These are phyloP conservation scores for Microtus montanus DNA, from an alignment of 2,113 vertebrate species.

Conservation along the genomic window DNA sequence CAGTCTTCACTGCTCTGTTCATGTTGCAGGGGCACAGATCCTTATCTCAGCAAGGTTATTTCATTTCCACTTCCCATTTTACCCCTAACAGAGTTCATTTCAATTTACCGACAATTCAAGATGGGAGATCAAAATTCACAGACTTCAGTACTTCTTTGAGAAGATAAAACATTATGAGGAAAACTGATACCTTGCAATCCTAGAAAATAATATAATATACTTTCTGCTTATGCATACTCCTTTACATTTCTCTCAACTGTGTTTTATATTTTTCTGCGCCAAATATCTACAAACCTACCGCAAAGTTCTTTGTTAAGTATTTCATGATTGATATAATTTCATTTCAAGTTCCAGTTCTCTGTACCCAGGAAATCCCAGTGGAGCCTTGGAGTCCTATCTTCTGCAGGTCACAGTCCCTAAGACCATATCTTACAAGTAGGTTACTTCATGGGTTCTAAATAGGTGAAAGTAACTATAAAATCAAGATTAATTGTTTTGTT, in stretches of 20 bases:
- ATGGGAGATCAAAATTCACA: not conserved
- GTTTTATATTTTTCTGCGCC: not conserved
- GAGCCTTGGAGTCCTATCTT: not conserved
- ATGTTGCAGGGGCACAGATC: constrained; percentile 23
- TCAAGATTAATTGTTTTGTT: not conserved
- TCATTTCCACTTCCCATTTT: constrained; percentile 13
- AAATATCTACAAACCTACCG: not conserved
- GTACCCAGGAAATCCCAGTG: not conserved
- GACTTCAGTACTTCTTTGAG: not conserved
- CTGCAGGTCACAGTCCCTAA: not conserved
- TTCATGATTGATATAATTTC: not conserved
- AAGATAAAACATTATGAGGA: not conserved
- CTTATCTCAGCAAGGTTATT: not conserved
- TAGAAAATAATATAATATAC: not conserved
- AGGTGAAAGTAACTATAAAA: not conserved
- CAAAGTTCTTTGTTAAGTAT: not conserved
- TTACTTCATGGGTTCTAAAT: not conserved
- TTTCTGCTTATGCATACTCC: not conserved
- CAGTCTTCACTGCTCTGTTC: constrained; percentile 56
- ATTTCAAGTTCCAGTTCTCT: not conserved
- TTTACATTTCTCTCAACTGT: not conserved
- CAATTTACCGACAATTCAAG: not conserved
- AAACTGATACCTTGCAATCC: not conserved
- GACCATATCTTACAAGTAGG: not conserved
- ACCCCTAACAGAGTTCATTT: not conserved